These are phyloP conservation scores for Cerastis rubricosa DNA, from an alignment of 2,888 invertebrate species.

Conservation along the genomic window DNA sequence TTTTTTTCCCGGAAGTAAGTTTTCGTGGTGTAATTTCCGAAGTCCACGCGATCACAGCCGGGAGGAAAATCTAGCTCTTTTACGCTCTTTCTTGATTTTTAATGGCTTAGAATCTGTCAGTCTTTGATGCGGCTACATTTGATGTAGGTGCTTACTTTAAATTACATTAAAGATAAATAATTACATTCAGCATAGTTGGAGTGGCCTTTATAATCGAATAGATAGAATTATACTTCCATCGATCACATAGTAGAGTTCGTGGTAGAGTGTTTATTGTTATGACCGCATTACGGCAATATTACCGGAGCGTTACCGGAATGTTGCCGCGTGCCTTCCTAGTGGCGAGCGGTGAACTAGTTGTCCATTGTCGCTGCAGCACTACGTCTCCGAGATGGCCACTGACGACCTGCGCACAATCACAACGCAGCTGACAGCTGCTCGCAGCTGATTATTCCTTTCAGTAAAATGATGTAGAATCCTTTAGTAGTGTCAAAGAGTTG, in stretches of 20 bases:
- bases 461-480: conserved; percentile 30
- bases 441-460: conserved; percentile 32
- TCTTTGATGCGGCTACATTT: background rate
- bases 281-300: conserved; percentile 14
- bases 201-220: background rate
- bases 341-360: background rate
- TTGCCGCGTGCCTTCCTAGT: background rate
- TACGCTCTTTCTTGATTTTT: background rate
- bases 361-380: conserved; percentile 26
- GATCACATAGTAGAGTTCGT: background rate
- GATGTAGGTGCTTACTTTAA: background rate
- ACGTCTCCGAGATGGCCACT: conserved; percentile 11
- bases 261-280: conserved; percentile 40
- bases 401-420: conserved; percentile 30
- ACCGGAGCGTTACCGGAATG: conserved; percentile 7
- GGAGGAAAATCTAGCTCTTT: background rate
- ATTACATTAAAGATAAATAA: background rate
- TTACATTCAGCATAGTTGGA: background rate
- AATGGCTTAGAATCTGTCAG: background rate
- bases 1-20: no score
- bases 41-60: no score
- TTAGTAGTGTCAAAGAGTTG: conserved; percentile 17
- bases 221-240: background rate
- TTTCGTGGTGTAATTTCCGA: no score
- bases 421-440: conserved; percentile 1